Percentiles rank a stretch among this genome's conserved stretches.
Evolutionary conservation across 2,113 vertebrate genomes (phyloP).

Genomic region (Dendrocopos noguchii): DNA sequence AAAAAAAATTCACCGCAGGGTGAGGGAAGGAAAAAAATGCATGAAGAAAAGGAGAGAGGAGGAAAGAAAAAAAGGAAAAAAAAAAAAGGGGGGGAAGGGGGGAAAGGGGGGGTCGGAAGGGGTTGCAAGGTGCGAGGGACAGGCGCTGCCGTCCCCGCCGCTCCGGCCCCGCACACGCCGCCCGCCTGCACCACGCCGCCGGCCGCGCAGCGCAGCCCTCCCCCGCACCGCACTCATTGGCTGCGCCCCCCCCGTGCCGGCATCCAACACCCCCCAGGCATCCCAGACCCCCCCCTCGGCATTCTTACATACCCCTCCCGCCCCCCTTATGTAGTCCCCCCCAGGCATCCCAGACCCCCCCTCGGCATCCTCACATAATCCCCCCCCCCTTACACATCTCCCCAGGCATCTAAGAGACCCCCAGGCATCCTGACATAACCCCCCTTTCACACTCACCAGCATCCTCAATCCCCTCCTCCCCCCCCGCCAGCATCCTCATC

Average conservation of each 20-base stretch:
- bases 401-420: not conserved
- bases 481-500: not conserved
- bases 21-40: too few species aligned
- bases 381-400: not conserved
- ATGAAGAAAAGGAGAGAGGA: not conserved
- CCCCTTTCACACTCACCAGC: not conserved
- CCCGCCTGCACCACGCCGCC: not conserved
- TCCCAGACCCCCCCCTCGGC: not conserved
- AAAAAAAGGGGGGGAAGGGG: not conserved
- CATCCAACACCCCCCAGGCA: not conserved
- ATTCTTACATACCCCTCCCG: too few species aligned
- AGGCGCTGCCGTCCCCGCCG: not conserved
- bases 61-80: too few species aligned
- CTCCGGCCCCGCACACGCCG: not conserved
- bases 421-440: not conserved
- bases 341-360: not conserved
- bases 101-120: not conserved
- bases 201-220: constrained; percentile 46
- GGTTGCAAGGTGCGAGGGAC: not conserved
- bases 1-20: too few species aligned
- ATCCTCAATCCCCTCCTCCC: not conserved
- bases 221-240: constrained; percentile 73
- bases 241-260: constrained; percentile 10
- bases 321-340: too few species aligned
- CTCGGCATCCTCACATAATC: not conserved